Percentiles rank a stretch among this genome's conserved stretches.
phyloP scores from a whole-genome alignment of 2,888 invertebrate genomes.

The Drosophila niveifrons region DNA sequence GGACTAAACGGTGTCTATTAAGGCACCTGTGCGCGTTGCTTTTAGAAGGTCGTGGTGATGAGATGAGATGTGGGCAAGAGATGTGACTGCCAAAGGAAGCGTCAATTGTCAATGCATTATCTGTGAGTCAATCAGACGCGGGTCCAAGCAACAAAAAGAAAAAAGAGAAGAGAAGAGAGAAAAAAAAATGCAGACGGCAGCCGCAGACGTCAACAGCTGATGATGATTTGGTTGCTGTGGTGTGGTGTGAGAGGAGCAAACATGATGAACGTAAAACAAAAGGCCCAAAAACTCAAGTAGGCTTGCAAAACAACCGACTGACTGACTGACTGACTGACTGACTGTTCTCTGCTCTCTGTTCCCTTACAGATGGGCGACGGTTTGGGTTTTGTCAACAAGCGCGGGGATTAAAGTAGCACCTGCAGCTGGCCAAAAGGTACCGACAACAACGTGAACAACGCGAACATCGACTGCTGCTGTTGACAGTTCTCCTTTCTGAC shows the following conservation, averaged over 20 bases:
- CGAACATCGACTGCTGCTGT: constrained; percentile 44
- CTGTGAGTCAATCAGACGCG: constrained; percentile 69
- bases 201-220: constrained; percentile 55
- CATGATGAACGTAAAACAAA: constrained; percentile 38
- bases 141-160: constrained; percentile 19
- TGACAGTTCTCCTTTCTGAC: constrained; percentile 76
- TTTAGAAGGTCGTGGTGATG: constrained; percentile 24
- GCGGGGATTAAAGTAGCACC: constrained; percentile 78
- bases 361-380: constrained; percentile 14
- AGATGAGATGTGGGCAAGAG: not conserved
- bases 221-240: constrained; percentile 23
- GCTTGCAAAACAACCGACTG: constrained; percentile 46
- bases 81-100: constrained; percentile 70
- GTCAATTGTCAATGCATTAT: constrained; percentile 78
- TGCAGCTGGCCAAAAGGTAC: constrained; percentile 58
- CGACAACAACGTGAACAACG: constrained; percentile 31
- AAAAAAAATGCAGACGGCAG: constrained; percentile 24
- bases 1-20: constrained; percentile 59
- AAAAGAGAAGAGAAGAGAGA: too few relatives aligned
- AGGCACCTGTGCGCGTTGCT: constrained; percentile 66
- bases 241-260: constrained; percentile 37
- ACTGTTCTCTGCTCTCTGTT: not conserved
- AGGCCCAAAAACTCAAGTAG: constrained; percentile 26
- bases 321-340: not conserved
- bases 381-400: constrained; percentile 65